Base-by-base conservation (phyloP, 2,888 invertebrate species). In the Icerya purchasi region DNA sequence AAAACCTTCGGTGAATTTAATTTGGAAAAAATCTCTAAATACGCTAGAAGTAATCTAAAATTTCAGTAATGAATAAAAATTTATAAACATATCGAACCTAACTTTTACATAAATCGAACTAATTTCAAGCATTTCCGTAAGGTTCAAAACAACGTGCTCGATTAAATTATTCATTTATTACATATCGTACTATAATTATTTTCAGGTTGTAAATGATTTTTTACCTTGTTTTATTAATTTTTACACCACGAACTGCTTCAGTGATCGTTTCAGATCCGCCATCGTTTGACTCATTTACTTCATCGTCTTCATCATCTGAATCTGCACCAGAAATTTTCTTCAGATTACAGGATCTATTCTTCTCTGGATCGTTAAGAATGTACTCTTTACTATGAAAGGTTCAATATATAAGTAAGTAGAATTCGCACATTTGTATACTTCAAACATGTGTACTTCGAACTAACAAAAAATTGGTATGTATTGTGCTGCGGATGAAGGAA, bases 1-100 rank as follows among this genome's bases (percentile, higher is more conserved):
- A 36, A 36, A 1, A 84, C 83, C 69, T 80, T 82, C 0, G 92
- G 91, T 68, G 87, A 88, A 62, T 79, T 79, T 65, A 92, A 80
- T 66, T 84, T 83, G 0, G 86, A 75, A 69, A 93, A 81, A 8
- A 92, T 78, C 66, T 80, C 76, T 69, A 94, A 74, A 66, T 84
- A 79, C 20, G 81, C 78, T 53, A 82, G 74, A 1, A 88, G 59
- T 55, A 64, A 61, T 25, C 64, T 63, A 36, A n/a, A n/a, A n/a
- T n/a, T n/a, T n/a, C n/a, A n/a, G n/a, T n/a, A n/a, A n/a, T n/a
- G n/a, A n/a, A n/a, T n/a, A n/a, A n/a, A n/a, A n/a, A n/a, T n/a
- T n/a, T n/a, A n/a, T n/a, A n/a, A n/a, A n/a, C n/a, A n/a, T n/a
- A n/a, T n/a, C n/a, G n/a, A n/a, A n/a, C n/a, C n/a, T n/a, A n/a